phyloP scores from a whole-genome alignment of 30 jellyfish, hydroid and myxozoan genomes.

The Hydra vulgaris region DNA sequence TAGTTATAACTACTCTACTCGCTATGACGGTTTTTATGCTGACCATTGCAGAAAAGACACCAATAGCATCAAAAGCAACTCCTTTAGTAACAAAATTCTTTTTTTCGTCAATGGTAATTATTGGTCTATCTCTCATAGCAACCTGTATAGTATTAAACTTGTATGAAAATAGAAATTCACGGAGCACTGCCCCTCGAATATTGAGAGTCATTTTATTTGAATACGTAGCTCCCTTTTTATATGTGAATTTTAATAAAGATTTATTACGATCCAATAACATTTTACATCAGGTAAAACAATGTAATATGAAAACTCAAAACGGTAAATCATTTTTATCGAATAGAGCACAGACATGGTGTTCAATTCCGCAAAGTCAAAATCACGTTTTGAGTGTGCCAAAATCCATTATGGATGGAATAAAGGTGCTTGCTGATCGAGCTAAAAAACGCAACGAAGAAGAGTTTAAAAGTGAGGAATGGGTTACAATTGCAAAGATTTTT shows the following conservation, averaged over 20 bases:
- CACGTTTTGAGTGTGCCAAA: constrained; percentile 30
- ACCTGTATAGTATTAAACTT: constrained; percentile 71
- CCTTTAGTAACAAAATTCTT: constrained; percentile 75
- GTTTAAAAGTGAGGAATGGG: constrained; percentile 71
- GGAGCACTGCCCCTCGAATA: constrained; percentile 59
- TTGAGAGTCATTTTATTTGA: constrained; percentile 47
- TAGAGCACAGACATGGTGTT: too few species aligned
- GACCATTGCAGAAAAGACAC: constrained; percentile 85
- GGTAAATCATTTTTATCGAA: neutral
- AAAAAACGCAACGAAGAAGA: constrained; percentile 55
- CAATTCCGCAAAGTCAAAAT: constrained; percentile 18
- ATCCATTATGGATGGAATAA: constrained; percentile 57
- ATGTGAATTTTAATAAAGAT: constrained; percentile 19
- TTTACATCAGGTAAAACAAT: neutral
- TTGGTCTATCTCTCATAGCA: constrained; percentile 76
- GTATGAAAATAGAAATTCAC: constrained; percentile 64
- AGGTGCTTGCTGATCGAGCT: constrained; percentile 69
- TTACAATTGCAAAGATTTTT: constrained; percentile 75
- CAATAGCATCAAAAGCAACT: constrained; percentile 78
- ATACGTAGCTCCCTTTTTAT: constrained; percentile 65
- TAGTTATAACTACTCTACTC: constrained; percentile 70
- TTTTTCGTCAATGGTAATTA: constrained; percentile 85
- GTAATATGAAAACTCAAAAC: neutral
- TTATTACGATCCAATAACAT: neutral
- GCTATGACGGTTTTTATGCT: constrained; percentile 92